Evolutionary conservation across 2,113 vertebrate genomes (phyloP), one percentile per base, ranked within the genome.

Genomic region (Tringa solitaria): DNA sequence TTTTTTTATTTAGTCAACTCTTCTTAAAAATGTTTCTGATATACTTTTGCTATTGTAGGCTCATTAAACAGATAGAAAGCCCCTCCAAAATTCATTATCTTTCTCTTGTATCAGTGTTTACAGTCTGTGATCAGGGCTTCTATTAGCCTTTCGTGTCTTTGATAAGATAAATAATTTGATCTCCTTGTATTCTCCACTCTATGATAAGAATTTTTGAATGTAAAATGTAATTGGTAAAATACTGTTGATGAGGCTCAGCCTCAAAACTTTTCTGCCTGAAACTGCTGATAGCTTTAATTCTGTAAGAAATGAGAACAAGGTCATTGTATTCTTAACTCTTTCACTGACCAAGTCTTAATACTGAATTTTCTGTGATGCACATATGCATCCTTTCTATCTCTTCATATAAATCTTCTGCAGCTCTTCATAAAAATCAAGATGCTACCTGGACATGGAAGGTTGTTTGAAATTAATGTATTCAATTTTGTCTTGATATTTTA

Each of bases 361-460:
- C 4, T 1, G 0, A 57, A 10, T 78, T 67, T 75, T 53, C 63
- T 45, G 3, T 67, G 21, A 50, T 0, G 2, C 8, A 30, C 14
- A 17, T 57, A 24, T 11, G 9, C 8, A 45, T 33, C 10, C 10
- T 46, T 54, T 74, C 19, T 7, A 39, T 39, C n/a, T 48, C 23
- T 46, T 56, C 11, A 7, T 75, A 7, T 33, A 65, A 57, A 56
- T 48, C 33, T 19, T 57, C 48, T 57, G 22, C 27, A 54, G 39
- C 30, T 69, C 27, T 78, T 63, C 23, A 57, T 6, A 24, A 82
- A 54, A 39, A 57, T 68, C 24, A 51, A 93, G 54, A 30, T 9
- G 2, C 43, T 10, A 54, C 6, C 18, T 46, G 16, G 30, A 63
- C 33, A 59, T 14, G 39, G 54, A 51, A 54, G 48, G n/a, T 46